These are phyloP conservation scores for Strix uralensis DNA, from an alignment of 2,113 vertebrate genomes.

Conservation along the genomic window DNA sequence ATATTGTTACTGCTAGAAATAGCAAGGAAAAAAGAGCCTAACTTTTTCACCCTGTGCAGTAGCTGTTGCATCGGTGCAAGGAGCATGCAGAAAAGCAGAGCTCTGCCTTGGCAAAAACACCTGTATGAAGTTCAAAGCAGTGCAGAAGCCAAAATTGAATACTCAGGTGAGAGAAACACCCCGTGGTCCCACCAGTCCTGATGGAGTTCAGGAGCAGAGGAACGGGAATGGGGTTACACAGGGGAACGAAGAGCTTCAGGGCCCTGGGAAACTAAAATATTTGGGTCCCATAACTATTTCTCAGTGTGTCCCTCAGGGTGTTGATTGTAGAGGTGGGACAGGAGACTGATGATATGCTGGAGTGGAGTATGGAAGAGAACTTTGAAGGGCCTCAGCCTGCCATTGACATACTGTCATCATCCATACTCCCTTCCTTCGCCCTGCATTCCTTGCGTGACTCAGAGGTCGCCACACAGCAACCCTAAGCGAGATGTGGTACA, in stretches of 20 bases:
- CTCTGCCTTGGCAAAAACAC: fast-evolving
- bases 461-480: neutral
- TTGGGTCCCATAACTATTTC: neutral
- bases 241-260: neutral
- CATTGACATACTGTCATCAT: neutral
- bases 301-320: fast-evolving
- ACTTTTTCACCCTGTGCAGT: neutral
- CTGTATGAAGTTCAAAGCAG: fast-evolving
- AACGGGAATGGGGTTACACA: neutral
- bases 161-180: neutral
- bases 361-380: neutral
- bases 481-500: neutral
- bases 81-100: neutral
- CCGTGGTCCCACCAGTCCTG: neutral
- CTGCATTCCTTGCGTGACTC: neutral
- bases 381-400: neutral
- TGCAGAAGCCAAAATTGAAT: neutral
- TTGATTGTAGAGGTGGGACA: neutral
- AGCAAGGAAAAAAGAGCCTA: neutral
- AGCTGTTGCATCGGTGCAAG: neutral
- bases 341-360: neutral
- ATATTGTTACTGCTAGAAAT: neutral
- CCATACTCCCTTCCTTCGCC: neutral
- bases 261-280: neutral
- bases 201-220: neutral